These are phyloP conservation scores for Drosophila buzzatii DNA, from an alignment of 2,888 invertebrate species.

Conservation along the genomic window DNA sequence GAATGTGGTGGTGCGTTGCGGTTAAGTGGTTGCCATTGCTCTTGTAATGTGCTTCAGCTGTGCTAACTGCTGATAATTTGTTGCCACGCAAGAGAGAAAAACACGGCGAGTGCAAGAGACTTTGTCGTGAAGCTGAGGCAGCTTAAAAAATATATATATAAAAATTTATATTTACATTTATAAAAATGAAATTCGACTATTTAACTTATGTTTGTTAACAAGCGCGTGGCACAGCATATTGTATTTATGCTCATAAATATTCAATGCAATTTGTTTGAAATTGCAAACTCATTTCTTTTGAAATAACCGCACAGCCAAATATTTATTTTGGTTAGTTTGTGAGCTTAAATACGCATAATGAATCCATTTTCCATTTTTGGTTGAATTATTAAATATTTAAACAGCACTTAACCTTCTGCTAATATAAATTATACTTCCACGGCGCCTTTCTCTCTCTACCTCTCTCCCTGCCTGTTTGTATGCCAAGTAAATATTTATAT, in stretches of 20 bases:
- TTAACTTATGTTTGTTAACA: neutral
- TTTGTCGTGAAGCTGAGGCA: too few species aligned
- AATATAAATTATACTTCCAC: conserved; percentile 50
- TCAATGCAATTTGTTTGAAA: conserved; percentile 18
- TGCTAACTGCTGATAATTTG: conserved; percentile 46
- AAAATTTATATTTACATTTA: neutral
- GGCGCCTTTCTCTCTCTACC: neutral
- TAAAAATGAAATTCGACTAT: neutral
- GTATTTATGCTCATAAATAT: conserved; percentile 14
- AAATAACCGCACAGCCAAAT: conserved; percentile 5
- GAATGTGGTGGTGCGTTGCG: conserved; percentile 17
- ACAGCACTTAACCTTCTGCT: conserved; percentile 54
- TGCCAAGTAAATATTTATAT: conserved; percentile 49
- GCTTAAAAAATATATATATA: too few species aligned
- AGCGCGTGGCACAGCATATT: neutral
- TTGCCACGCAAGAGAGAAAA: neutral
- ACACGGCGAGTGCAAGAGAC: neutral
- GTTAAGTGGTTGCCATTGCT: conserved; percentile 48
- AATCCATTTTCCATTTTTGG: conserved; percentile 49
- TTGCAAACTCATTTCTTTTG: conserved; percentile 18
- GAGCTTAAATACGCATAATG: conserved; percentile 43
- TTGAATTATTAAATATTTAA: conserved; percentile 59
- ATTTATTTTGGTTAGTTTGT: conserved; percentile 40
- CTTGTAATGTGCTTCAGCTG: conserved; percentile 35
- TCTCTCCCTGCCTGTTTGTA: conserved; percentile 20